These are phyloP conservation scores for Phylloscopus whistleri DNA, from an alignment of 2,113 vertebrate species.

Conservation along the genomic window DNA sequence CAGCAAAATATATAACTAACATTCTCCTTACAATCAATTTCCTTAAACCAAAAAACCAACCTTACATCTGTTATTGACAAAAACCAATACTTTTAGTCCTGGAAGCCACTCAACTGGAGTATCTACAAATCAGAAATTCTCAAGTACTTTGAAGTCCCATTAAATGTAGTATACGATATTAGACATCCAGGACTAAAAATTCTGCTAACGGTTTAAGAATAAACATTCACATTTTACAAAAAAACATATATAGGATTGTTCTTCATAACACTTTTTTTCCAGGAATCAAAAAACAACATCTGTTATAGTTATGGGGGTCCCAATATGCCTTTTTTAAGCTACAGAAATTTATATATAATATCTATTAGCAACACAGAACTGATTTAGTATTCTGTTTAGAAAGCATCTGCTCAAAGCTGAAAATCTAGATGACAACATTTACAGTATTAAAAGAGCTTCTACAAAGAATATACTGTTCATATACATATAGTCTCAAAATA, in stretches of 20 bases:
- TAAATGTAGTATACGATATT: background rate
- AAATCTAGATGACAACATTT: conserved; percentile 14
- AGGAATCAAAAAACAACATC: background rate
- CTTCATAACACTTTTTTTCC: background rate
- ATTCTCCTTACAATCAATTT: background rate
- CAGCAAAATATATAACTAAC: background rate
- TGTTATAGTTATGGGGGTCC: background rate
- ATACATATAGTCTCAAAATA: conserved; percentile 69
- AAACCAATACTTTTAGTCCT: background rate
- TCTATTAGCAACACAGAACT: background rate
- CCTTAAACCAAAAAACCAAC: background rate
- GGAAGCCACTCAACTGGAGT: background rate
- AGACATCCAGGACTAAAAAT: background rate
- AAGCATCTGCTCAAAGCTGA: conserved; percentile 1
- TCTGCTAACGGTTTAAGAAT: background rate
- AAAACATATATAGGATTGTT: background rate
- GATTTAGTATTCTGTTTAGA: background rate
- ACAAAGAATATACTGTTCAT: background rate
- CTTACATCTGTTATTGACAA: background rate
- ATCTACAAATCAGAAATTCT: background rate
- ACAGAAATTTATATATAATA: background rate
- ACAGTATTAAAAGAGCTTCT: conserved; percentile 33
- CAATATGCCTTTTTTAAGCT: conserved; percentile 1
- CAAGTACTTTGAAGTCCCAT: background rate
- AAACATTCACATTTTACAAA: background rate